A percentile compares a stretch with the other conserved stretches of the same genome.
Conservation (phyloP, 2,113 vertebrate species). For the Chlorodrepanis virens region DNA sequence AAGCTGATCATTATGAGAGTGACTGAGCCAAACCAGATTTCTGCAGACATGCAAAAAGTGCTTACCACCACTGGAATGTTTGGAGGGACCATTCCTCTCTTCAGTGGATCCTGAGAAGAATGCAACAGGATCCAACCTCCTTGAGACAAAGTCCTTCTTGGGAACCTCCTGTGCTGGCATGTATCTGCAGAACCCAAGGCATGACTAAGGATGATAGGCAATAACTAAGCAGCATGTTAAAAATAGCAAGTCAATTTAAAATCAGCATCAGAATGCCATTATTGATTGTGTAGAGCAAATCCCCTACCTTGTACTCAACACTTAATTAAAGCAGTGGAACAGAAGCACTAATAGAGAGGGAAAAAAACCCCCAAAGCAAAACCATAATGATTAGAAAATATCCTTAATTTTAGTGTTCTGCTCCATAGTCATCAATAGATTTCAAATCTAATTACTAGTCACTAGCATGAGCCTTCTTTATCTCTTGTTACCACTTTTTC, state of each 20-base stretch:
- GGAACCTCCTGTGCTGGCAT: neutral
- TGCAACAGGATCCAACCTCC: neutral
- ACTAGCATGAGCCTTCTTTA: neutral
- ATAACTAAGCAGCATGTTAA: conserved; percentile 15
- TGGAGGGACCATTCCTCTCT: neutral
- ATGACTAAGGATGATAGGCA: neutral
- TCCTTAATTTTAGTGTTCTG: neutral
- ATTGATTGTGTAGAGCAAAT: conserved; percentile 56
- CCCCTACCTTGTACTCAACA: conserved; percentile 32
- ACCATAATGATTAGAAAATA: neutral
- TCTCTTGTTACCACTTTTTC: neutral
- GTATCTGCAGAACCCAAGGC: neutral
- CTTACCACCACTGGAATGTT: neutral
- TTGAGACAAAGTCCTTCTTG: neutral
- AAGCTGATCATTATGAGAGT: rapidly evolving
- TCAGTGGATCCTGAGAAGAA: neutral
- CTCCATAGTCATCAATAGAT: neutral
- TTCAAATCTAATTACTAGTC: neutral
- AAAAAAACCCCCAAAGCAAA: neutral
- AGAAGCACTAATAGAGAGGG: neutral
- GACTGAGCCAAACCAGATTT: neutral
- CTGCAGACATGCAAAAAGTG: neutral
- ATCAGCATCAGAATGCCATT: conserved; percentile 30
- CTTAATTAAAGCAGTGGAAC: conserved; percentile 43
- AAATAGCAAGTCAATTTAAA: conserved; percentile 54